Base-by-base conservation (phyloP, 2,113 vertebrate species). In the Ammodytes marinus region DNA sequence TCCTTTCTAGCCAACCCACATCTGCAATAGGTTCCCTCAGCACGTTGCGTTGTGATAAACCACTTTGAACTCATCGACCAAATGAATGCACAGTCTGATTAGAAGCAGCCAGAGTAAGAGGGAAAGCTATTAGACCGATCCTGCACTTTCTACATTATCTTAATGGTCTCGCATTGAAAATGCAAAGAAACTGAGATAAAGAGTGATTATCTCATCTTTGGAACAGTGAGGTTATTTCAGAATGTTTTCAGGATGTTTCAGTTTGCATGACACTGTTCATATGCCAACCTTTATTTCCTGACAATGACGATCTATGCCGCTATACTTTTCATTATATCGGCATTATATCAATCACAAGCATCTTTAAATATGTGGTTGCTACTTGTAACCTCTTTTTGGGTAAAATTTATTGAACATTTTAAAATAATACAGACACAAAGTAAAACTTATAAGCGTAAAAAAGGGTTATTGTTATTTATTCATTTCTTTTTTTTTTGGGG, bases 121-220 rank as follows among this genome's bases (percentile, higher is more conserved):
- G 3, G 40, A 9, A 46, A 17, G 52, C 55, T 65, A 61, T 79
- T 57, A 69, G 77, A 74, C 64, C 45, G 58, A 86, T 74, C 45
- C 39, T 27, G 12, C 1, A 2, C 42, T 49, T 73, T 40, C 37
- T 53, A 5, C 47, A 75, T 50, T 4, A 52, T 74, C 57, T 13
- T 13, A 70, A 69, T 67, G 11, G 13, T 47, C 49, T 46, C 55
- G n/a, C 64, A 69, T 59, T 50, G 49, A 72, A 73, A 53, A 61
- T 49, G 77, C 42, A 70, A 73, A 73, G 59, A 49, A 61, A 73
- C 54, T 53, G 47, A 64, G 74, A 58, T 67, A 66, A 69, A 55
- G 64, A 70, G 8, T 13, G 9, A 68, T 82, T 59, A 72, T 63
- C 59, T 35, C 19, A 54, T 79, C 80, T 80, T 70, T 84, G 74